Conservation (phyloP, 2,888 invertebrate genomes). For the Cryptus viduatorius region DNA sequence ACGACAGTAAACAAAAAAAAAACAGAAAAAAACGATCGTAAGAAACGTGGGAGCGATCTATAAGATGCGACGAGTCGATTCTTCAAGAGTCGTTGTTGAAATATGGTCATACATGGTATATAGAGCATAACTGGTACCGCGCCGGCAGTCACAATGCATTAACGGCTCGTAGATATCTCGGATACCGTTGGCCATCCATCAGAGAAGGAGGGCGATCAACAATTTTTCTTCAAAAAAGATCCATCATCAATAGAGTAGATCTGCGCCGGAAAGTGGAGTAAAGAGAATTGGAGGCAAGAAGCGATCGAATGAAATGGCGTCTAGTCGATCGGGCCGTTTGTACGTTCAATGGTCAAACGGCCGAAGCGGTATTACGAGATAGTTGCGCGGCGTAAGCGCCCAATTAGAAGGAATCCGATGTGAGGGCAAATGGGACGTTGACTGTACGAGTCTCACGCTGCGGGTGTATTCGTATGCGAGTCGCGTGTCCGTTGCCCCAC, state of each 20-base stretch:
- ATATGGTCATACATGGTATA: slow-evolving; percentile 37
- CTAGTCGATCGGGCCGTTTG: slow-evolving; percentile 37
- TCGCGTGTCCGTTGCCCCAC: slow-evolving; percentile 81
- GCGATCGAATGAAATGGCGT: slow-evolving; percentile 51
- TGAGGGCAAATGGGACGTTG: slow-evolving; percentile 73
- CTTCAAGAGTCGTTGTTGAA: slow-evolving; percentile 30
- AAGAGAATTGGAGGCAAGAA: slow-evolving; percentile 16
- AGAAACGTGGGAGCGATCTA: slow-evolving; percentile 68
- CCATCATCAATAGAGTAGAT: background rate
- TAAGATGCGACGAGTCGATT: slow-evolving; percentile 51
- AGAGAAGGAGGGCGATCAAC: slow-evolving; percentile 11
- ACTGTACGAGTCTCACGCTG: slow-evolving; percentile 73
- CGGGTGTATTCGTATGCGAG: slow-evolving; percentile 77
- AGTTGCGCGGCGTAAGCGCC: slow-evolving; percentile 71
- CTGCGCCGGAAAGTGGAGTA: background rate
- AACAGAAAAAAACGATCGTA: slow-evolving; percentile 1
- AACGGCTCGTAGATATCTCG: slow-evolving; percentile 24
- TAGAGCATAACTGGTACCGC: slow-evolving; percentile 54
- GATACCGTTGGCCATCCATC: background rate
- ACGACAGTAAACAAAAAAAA: background rate
- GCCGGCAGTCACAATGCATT: slow-evolving; percentile 43
- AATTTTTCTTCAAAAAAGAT: slow-evolving; percentile 32
- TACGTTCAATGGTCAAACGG: slow-evolving; percentile 24
- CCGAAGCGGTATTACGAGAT: slow-evolving; percentile 45
- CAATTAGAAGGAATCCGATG: slow-evolving; percentile 79